A percentile compares a stretch with the other conserved stretches of the same genome.
phyloP scores from a whole-genome alignment of 2,888 invertebrate species.

The Tinea trinotella region DNA sequence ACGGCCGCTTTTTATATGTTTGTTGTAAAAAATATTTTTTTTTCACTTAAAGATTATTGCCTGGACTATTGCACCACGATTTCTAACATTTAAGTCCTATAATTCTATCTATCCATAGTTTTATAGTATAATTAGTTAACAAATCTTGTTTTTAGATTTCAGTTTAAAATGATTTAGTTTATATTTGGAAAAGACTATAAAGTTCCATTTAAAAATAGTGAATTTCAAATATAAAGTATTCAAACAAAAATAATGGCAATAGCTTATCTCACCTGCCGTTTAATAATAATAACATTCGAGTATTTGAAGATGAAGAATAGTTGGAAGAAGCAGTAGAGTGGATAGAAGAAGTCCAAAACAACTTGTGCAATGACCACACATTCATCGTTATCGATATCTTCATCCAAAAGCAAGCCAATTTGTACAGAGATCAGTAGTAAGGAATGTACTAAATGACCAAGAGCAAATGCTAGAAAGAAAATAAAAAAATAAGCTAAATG shows the following conservation, averaged over 20 bases:
- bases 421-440: slow-evolving; percentile 79
- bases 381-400: slow-evolving; percentile 60
- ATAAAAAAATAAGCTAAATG: too few relatives aligned
- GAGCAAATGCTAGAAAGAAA: slow-evolving; percentile 77
- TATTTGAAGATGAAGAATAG: slow-evolving; percentile 87
- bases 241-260: slow-evolving; percentile 6
- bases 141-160: too few relatives aligned
- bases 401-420: slow-evolving; percentile 72
- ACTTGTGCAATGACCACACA: slow-evolving; percentile 76
- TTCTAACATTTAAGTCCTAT: too few relatives aligned
- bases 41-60: too few relatives aligned
- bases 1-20: too few relatives aligned
- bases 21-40: too few relatives aligned
- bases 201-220: neutral
- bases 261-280: slow-evolving; percentile 39
- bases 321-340: slow-evolving; percentile 81
- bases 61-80: too few relatives aligned
- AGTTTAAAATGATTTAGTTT: too few relatives aligned
- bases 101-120: too few relatives aligned
- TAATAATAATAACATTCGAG: slow-evolving; percentile 78
- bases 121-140: too few relatives aligned
- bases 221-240: slow-evolving; percentile 5
- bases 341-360: slow-evolving; percentile 77
- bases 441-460: slow-evolving; percentile 84
- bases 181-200: neutral